Conservation (phyloP, 2,113 vertebrate species). For the Stomatorhinus ivindoensis region DNA sequence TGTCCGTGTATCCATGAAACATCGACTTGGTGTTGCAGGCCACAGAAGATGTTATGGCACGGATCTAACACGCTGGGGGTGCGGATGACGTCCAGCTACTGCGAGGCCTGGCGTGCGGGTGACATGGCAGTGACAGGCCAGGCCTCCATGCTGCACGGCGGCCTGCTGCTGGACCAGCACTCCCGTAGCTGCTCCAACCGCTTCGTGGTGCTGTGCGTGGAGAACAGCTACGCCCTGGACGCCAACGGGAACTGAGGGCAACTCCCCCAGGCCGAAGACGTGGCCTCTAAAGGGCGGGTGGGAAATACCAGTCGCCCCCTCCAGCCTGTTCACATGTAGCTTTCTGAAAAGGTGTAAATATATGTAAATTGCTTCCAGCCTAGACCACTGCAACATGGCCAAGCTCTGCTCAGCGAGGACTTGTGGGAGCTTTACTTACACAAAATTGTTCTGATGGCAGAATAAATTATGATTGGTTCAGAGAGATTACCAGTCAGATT, state of each 20-base stretch:
- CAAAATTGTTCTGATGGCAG: too few species aligned
- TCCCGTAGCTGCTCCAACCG: slow-evolving; percentile 77
- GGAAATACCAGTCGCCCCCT: not conserved
- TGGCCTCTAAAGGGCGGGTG: not conserved
- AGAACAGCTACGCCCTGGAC: slow-evolving; percentile 72
- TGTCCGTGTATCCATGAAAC: not conserved
- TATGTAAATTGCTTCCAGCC: slow-evolving; percentile 25
- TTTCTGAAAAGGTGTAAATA: slow-evolving; percentile 66
- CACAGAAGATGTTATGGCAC: slow-evolving; percentile 86
- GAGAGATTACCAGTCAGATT: too few species aligned
- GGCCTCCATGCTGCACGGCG: slow-evolving; percentile 72
- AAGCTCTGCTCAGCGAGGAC: not conserved
- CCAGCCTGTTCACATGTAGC: slow-evolving; percentile 35
- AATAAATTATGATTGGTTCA: too few species aligned
- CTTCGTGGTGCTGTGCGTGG: slow-evolving; percentile 85
- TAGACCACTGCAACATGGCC: not conserved
- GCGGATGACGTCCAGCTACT: slow-evolving; percentile 75
- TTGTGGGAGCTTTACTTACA: too few species aligned
- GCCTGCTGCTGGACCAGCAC: slow-evolving; percentile 80
- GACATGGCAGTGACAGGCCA: slow-evolving; percentile 69
- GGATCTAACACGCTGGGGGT: slow-evolving; percentile 71
- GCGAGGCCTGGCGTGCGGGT: slow-evolving; percentile 79
- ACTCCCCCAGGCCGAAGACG: not conserved
- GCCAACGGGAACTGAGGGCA: slow-evolving; percentile 45
- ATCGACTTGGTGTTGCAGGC: slow-evolving; percentile 56